Conservation (phyloP, 2,888 invertebrate species). For the Drosophila niveifrons region DNA sequence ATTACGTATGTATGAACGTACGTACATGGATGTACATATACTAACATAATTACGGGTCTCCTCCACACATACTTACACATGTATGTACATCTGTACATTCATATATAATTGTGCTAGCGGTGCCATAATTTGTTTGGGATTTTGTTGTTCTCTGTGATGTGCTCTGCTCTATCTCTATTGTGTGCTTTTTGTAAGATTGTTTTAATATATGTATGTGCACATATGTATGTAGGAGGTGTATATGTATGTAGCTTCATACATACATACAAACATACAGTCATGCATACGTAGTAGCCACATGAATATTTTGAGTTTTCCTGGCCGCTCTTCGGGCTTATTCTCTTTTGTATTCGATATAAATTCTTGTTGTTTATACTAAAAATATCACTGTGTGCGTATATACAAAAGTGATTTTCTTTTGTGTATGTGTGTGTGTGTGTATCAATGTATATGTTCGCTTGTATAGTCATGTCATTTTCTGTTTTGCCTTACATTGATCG, state of each 20-base stretch:
- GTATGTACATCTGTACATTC: too few species aligned
- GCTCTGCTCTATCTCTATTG: conserved; percentile 37
- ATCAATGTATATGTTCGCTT: conserved; percentile 11
- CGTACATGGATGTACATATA: conserved; percentile 3
- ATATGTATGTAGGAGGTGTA: conserved; percentile 26
- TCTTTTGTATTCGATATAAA: conserved; percentile 53
- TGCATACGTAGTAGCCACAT: conserved; percentile 17
- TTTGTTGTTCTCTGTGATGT: conserved; percentile 51
- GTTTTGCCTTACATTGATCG: conserved; percentile 49
- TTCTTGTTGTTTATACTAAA: conserved; percentile 82
- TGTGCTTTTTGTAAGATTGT: conserved; percentile 62
- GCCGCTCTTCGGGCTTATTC: conserved; percentile 38
- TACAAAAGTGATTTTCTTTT: conserved; percentile 46
- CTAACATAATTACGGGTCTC: conserved; percentile 1
- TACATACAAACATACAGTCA: conserved; percentile 29
- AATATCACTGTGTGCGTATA: conserved; percentile 78
- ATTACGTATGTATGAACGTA: conserved; percentile 27
- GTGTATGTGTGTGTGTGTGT: conserved; percentile 36
- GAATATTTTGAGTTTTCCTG: conserved; percentile 38
- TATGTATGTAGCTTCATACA: conserved; percentile 18
- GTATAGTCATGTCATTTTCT: conserved; percentile 30
- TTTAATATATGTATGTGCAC: conserved; percentile 44
- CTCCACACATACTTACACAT: neutral
- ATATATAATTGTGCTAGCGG: conserved; percentile 40
- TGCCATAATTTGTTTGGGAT: conserved; percentile 54